Evolutionary conservation across 2,113 vertebrate species (phyloP).

Genomic region (Toxotes jaculatrix): DNA sequence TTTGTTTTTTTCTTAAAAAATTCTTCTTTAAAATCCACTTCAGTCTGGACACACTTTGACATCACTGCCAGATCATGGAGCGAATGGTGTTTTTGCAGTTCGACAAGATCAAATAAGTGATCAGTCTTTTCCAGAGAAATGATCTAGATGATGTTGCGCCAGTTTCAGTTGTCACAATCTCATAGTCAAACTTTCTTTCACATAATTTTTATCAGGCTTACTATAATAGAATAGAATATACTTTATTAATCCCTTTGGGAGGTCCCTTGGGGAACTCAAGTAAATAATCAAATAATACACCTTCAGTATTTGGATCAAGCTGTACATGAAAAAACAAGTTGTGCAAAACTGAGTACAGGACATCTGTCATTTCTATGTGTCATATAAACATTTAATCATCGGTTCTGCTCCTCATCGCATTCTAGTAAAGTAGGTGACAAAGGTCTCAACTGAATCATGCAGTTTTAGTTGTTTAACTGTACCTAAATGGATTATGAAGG

Average conservation of each 20-base stretch:
- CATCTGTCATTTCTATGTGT: background rate
- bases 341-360: background rate
- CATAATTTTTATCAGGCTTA: too few species aligned
- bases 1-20: too few species aligned
- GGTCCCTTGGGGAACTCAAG: too few species aligned
- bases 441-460: background rate
- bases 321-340: too few species aligned
- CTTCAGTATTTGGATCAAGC: too few species aligned
- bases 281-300: too few species aligned
- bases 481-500: constrained; percentile 2
- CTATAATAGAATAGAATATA: too few species aligned
- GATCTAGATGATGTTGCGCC: background rate
- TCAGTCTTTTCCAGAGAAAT: background rate
- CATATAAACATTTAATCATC: background rate
- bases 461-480: background rate
- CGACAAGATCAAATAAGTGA: background rate
- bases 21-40: background rate
- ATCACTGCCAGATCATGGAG: background rate
- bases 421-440: background rate
- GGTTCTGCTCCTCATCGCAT: background rate
- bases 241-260: too few species aligned
- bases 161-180: background rate
- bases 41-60: background rate
- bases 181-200: too few species aligned
- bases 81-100: background rate